phyloP scores from a whole-genome alignment of 2,888 invertebrate genomes.

The Mesorhabditis sp. region DNA sequence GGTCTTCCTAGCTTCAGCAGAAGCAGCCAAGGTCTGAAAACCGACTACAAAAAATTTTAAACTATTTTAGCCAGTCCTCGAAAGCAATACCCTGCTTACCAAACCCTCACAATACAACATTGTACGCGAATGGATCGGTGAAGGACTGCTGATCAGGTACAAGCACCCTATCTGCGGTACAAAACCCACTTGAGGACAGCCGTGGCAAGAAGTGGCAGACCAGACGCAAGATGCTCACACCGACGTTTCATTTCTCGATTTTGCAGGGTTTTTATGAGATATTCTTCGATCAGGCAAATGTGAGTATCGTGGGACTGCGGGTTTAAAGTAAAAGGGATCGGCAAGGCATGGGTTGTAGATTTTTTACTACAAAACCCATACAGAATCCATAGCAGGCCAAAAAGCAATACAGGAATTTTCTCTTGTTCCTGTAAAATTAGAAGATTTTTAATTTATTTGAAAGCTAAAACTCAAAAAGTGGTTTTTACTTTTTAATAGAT shows the following conservation, averaged over 20 bases:
- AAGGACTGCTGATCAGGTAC: slow-evolving; percentile 61
- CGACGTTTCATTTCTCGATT: slow-evolving; percentile 64
- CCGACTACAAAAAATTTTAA: background rate
- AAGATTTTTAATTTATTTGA: no score
- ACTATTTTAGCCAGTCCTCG: slow-evolving; percentile 36
- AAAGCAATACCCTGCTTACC: slow-evolving; percentile 53
- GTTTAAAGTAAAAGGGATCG: background rate
- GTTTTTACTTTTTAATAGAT: no score
- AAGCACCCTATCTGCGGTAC: background rate
- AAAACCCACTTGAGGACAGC: slow-evolving; percentile 42
- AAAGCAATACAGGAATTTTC: no score
- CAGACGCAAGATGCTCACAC: slow-evolving; percentile 62
- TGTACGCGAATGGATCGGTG: slow-evolving; percentile 61
- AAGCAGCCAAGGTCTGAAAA: slow-evolving; percentile 26
- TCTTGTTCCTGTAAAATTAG: no score
- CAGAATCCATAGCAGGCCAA: no score
- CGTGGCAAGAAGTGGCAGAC: slow-evolving; percentile 61
- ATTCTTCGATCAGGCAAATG: slow-evolving; percentile 28
- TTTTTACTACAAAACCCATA: no score
- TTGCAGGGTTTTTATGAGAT: slow-evolving; percentile 59
- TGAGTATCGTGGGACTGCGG: slow-evolving; percentile 12
- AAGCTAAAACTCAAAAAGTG: no score
- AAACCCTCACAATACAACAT: slow-evolving; percentile 60
- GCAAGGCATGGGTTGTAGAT: no score
- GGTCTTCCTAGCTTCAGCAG: slow-evolving; percentile 20